phyloP scores from a whole-genome alignment of 2,113 vertebrate species.

The Toxotes chatareus region DNA sequence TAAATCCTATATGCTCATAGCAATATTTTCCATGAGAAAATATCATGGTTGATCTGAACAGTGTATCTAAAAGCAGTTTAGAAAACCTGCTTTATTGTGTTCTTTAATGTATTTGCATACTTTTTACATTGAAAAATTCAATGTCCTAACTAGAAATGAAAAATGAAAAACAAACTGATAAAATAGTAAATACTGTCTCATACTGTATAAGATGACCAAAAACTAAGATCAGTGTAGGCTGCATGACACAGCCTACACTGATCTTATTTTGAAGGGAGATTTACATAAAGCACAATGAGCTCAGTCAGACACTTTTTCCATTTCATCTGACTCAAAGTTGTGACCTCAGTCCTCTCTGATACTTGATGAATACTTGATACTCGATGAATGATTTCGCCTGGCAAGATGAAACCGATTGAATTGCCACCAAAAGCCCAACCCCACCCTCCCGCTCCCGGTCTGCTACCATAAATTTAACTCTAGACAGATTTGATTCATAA shows the following conservation, averaged over 20 bases:
- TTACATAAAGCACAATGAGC: neutral
- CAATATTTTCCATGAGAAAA: neutral
- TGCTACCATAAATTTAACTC: neutral
- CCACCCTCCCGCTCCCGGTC: neutral
- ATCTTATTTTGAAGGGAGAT: constrained; percentile 6
- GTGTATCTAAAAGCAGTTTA: neutral
- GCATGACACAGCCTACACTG: neutral
- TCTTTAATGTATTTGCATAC: constrained; percentile 48
- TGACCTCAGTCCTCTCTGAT: neutral
- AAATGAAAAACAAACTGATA: neutral
- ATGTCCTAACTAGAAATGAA: neutral
- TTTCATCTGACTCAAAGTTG: neutral
- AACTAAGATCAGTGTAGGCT: neutral
- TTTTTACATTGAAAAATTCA: constrained; percentile 47
- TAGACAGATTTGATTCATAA: constrained; percentile 10
- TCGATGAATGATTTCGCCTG: constrained; percentile 11
- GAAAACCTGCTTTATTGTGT: neutral
- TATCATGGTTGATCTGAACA: neutral
- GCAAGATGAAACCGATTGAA: constrained; percentile 12
- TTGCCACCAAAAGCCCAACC: neutral
- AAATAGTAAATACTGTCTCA: too few relatives aligned
- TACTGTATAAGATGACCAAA: neutral
- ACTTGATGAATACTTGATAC: neutral
- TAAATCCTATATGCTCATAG: neutral
- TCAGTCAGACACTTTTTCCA: neutral